These are phyloP conservation scores for Pelusios castaneus DNA, from an alignment of 2,113 vertebrate genomes.

Conservation along the genomic window DNA sequence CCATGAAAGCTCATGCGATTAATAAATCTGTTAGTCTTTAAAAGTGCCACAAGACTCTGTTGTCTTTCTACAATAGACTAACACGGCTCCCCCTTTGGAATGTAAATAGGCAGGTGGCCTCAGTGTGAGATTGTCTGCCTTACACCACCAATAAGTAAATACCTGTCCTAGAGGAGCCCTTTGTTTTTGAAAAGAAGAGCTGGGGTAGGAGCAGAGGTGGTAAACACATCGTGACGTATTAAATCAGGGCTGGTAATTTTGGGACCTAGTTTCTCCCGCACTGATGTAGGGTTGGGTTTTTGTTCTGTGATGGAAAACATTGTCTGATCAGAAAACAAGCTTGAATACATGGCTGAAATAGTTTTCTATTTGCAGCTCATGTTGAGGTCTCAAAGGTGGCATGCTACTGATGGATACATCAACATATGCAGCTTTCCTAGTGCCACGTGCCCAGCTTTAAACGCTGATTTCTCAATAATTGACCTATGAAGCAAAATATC, in stretches of 20 bases:
- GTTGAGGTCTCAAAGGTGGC: background rate
- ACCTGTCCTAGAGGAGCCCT: background rate
- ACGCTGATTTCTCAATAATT: conserved; percentile 24
- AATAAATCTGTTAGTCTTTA: too few relatives aligned
- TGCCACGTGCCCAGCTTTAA: background rate
- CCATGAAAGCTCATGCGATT: too few relatives aligned
- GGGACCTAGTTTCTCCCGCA: background rate
- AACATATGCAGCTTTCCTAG: conserved; percentile 12
- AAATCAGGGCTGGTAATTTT: conserved; percentile 31
- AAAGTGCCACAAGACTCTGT: too few relatives aligned
- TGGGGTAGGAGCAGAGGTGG: conserved; percentile 26
- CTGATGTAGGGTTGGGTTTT: background rate
- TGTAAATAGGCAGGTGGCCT: conserved; percentile 3
- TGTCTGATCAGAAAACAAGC: background rate
- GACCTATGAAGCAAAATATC: conserved; percentile 27
- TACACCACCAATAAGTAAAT: background rate
- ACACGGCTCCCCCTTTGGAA: too few relatives aligned
- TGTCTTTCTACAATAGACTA: too few relatives aligned
- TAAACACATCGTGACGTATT: background rate
- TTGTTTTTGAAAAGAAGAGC: conserved; percentile 8
- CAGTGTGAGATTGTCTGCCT: background rate
- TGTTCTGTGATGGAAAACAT: background rate
- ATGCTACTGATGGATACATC: conserved; percentile 27
- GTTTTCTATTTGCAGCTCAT: background rate
- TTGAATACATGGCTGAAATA: background rate